Evolutionary conservation across 2,113 vertebrate genomes (phyloP).

Genomic region (Pycnonotus jocosus): DNA sequence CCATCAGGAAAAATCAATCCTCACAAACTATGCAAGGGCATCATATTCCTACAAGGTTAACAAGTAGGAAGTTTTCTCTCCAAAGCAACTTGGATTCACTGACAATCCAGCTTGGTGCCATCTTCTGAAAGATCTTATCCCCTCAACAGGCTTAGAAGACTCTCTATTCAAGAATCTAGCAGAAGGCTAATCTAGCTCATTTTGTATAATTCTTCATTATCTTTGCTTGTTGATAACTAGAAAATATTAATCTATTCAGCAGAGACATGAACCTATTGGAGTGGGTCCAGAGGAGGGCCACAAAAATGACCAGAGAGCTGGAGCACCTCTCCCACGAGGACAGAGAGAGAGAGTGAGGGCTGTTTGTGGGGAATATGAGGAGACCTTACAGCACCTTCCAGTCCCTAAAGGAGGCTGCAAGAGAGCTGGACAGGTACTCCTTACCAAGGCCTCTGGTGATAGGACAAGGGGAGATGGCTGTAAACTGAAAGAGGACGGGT

Average conservation of each 20-base stretch:
- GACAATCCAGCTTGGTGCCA: neutral
- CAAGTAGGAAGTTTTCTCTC: neutral
- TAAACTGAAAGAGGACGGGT: neutral
- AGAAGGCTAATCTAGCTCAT: neutral
- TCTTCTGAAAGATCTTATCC: neutral
- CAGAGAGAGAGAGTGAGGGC: neutral
- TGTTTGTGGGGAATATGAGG: neutral
- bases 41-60: neutral
- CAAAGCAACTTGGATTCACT: neutral
- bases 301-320: neutral
- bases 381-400: neutral
- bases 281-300: neutral
- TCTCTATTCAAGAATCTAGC: neutral
- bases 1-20: neutral
- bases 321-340: neutral
- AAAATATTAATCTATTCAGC: neutral
- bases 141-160: neutral
- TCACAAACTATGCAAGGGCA: neutral
- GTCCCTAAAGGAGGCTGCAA: neutral
- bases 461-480: neutral
- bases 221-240: neutral
- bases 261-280: neutral
- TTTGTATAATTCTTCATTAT: neutral
- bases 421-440: neutral
- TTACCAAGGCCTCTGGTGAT: neutral